phyloP scores from a whole-genome alignment of 2,797 vertebrate genomes.

The Peromyscus melanophrys region DNA sequence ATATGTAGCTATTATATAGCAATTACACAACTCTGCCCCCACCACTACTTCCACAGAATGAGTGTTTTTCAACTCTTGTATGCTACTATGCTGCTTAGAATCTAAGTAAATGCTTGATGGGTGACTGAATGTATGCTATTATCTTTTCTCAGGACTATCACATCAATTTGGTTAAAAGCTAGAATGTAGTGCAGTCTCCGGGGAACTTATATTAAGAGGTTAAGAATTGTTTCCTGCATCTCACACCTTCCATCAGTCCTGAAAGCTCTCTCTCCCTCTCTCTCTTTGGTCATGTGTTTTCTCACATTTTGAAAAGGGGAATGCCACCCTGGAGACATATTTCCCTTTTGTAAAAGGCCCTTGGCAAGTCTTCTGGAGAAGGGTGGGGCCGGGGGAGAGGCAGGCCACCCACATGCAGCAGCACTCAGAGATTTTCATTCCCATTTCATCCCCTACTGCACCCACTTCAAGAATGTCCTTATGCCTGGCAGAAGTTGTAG shows the following conservation, averaged over 20 bases:
- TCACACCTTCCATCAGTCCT: neutral
- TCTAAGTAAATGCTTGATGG: neutral
- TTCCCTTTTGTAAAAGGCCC: slow-evolving; percentile 38
- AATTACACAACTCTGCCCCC: neutral
- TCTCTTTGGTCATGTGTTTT: neutral
- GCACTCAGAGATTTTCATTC: slow-evolving; percentile 50
- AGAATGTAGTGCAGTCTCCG: neutral
- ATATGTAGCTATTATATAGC: neutral
- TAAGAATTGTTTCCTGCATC: neutral
- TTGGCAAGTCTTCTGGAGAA: slow-evolving; percentile 61
- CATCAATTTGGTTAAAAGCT: neutral
- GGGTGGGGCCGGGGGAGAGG: neutral
- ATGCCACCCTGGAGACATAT: slow-evolving; percentile 58
- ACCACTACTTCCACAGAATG: neutral
- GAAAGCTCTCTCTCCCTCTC: slow-evolving; percentile 25
- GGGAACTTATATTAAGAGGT: neutral
- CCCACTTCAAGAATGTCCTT: slow-evolving; percentile 74
- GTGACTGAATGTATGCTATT: neutral
- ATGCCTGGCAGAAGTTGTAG: neutral
- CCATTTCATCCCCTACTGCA: slow-evolving; percentile 51
- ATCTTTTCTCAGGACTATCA: neutral
- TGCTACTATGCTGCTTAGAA: neutral
- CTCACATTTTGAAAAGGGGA: slow-evolving; percentile 14
- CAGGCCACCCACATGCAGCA: slow-evolving; percentile 73
- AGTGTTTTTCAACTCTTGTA: neutral